phyloP scores from a whole-genome alignment of 2,113 vertebrate species.

The Columba livia region DNA sequence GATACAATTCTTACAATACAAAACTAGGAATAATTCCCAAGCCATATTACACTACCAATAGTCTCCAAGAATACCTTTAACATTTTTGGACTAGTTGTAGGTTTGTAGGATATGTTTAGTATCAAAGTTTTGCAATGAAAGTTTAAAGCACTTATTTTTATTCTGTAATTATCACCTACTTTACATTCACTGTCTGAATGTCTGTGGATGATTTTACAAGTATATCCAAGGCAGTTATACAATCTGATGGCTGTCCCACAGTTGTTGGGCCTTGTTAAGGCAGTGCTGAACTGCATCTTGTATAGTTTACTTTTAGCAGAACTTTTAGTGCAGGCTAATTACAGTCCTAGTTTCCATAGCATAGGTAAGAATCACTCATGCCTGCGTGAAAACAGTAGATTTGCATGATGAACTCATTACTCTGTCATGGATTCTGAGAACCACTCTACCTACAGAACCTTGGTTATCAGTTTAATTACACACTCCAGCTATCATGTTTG shows the following conservation, averaged over 20 bases:
- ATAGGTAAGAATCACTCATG: not conserved
- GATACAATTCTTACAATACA: not conserved
- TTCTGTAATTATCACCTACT: not conserved
- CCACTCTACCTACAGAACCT: not conserved
- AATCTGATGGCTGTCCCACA: not conserved
- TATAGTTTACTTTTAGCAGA: not conserved
- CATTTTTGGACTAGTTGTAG: not conserved
- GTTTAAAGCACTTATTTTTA: not conserved
- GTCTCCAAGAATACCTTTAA: not conserved
- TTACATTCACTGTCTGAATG: not conserved
- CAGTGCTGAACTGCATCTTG: not conserved
- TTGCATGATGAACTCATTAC: not conserved
- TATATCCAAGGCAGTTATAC: not conserved
- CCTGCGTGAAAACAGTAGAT: not conserved
- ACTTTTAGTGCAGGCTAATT: not conserved
- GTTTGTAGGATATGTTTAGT: not conserved
- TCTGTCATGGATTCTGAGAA: not conserved
- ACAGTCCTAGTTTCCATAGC: not conserved
- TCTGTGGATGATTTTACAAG: not conserved
- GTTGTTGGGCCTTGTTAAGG: not conserved
- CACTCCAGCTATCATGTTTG: not conserved
- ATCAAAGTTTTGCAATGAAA: not conserved
- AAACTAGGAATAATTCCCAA: not conserved
- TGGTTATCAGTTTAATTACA: constrained; percentile 14
- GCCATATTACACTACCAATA: not conserved